A percentile compares a stretch with the other conserved stretches of the same genome.
Evolutionary conservation across 1,140 invertebrate genomes (phyloP).

Genomic region (Antheraea pernyi): DNA sequence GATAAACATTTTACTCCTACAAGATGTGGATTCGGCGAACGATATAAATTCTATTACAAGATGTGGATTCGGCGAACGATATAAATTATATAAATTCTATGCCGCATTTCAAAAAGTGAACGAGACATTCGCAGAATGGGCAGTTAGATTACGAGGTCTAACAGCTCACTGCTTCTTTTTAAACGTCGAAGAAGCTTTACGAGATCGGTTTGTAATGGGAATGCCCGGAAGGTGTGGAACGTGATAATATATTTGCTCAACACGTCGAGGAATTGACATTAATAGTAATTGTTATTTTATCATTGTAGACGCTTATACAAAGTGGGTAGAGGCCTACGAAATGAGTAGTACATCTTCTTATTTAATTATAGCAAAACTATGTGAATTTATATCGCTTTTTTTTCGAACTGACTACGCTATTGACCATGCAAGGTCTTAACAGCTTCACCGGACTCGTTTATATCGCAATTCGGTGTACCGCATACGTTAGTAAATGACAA

Average conservation of each 20-base stretch:
- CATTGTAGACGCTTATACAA: too few species aligned
- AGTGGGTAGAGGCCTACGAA: too few species aligned
- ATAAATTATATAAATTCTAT: slow-evolving; percentile 39
- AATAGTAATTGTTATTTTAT: too few species aligned
- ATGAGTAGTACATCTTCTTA: too few species aligned
- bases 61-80: slow-evolving; percentile 35
- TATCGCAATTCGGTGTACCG: too few species aligned
- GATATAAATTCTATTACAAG: slow-evolving; percentile 28
- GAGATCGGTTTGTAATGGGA: slow-evolving; percentile 18
- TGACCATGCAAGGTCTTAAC: too few species aligned
- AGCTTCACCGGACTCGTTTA: too few species aligned
- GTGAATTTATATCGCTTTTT: too few species aligned
- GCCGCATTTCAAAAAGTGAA: slow-evolving; percentile 24
- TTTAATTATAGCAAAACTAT: too few species aligned
- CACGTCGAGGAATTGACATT: slow-evolving; percentile 22
- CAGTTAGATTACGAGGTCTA: slow-evolving; percentile 34
- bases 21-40: slow-evolving; percentile 33
- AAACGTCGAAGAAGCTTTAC: slow-evolving; percentile 25
- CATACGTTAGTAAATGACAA: too few species aligned
- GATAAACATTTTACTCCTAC: slow-evolving; percentile 25
- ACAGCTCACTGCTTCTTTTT: slow-evolving; percentile 29
- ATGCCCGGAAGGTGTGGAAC: slow-evolving; percentile 22
- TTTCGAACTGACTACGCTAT: too few species aligned
- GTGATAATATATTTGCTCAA: slow-evolving; percentile 30
- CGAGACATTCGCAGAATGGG: slow-evolving; percentile 34